phyloP scores from a whole-genome alignment of 2,797 vertebrate genomes.

The Gymnodraco acuticeps region DNA sequence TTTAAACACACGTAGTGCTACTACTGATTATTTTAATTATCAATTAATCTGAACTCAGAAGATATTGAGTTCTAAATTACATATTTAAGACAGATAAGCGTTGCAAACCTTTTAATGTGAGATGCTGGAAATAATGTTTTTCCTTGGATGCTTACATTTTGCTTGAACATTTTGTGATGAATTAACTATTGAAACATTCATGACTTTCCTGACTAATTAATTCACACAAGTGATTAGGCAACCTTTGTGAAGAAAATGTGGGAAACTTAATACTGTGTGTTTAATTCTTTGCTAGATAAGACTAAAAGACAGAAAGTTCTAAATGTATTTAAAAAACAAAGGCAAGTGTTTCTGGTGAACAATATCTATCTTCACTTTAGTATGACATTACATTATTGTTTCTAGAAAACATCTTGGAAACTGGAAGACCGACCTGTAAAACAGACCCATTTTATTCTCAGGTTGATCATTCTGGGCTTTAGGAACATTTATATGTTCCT shows the following conservation, averaged over 20 bases:
- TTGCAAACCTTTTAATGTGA: neutral
- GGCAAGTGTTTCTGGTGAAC: neutral
- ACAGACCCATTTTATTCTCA: neutral
- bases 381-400: neutral
- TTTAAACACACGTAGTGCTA: too few species aligned
- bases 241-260: too few species aligned
- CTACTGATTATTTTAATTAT: neutral
- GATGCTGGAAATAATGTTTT: neutral
- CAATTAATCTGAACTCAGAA: neutral
- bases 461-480: neutral
- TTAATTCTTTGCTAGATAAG: too few species aligned
- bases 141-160: neutral
- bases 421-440: neutral
- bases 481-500: conserved; percentile 15
- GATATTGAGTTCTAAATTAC: neutral
- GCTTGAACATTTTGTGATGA: too few species aligned
- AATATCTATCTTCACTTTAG: neutral
- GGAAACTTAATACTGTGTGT: too few species aligned
- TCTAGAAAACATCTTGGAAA: conserved; percentile 20
- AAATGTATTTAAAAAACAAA: neutral
- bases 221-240: too few species aligned
- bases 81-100: neutral
- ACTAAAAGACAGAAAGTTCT: neutral
- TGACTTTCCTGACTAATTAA: too few species aligned
- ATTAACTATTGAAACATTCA: too few species aligned